These are phyloP conservation scores for Caenorhabditis uteleia DNA, from an alignment of 2,888 invertebrate genomes.

Conservation along the genomic window DNA sequence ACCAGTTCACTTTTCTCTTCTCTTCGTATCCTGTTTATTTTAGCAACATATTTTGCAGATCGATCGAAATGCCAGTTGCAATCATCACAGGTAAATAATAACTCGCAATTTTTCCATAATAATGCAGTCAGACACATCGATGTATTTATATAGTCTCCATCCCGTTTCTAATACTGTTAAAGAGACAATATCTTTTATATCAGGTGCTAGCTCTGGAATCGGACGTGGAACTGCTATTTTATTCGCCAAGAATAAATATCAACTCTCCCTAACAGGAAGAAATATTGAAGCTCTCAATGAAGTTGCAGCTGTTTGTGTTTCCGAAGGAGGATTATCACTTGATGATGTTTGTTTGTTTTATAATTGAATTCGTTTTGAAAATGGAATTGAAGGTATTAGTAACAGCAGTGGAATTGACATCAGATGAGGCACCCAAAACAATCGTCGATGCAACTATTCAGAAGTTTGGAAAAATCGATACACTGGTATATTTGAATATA, in stretches of 20 bases:
- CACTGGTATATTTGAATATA: slow-evolving; percentile 44
- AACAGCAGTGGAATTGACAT: slow-evolving; percentile 70
- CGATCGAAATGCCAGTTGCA: slow-evolving; percentile 37
- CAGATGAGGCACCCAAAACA: slow-evolving; percentile 47
- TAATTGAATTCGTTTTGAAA: background rate
- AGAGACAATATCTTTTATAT: too few relatives aligned
- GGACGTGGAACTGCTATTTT: slow-evolving; percentile 59
- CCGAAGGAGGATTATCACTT: slow-evolving; percentile 15
- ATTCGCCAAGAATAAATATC: slow-evolving; percentile 59
- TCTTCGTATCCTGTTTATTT: too few relatives aligned
- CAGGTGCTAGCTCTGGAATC: slow-evolving; percentile 63
- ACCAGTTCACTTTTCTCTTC: too few relatives aligned
- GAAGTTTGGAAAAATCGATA: slow-evolving; percentile 60
- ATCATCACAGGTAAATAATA: too few relatives aligned
- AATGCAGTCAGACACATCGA: background rate
- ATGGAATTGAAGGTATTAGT: slow-evolving; percentile 64
- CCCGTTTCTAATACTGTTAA: too few relatives aligned
- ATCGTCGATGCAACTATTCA: slow-evolving; percentile 56
- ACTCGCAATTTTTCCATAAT: background rate
- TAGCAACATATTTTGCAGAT: background rate
- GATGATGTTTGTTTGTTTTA: slow-evolving; percentile 27
- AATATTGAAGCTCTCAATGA: slow-evolving; percentile 52
- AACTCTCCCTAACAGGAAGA: slow-evolving; percentile 59
- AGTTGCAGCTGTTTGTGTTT: slow-evolving; percentile 38
- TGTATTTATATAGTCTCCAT: too few relatives aligned